Percentiles rank a stretch among this genome's conserved stretches.
phyloP scores from a whole-genome alignment of 1,140 invertebrate species.

The Drosophila asahinai region DNA sequence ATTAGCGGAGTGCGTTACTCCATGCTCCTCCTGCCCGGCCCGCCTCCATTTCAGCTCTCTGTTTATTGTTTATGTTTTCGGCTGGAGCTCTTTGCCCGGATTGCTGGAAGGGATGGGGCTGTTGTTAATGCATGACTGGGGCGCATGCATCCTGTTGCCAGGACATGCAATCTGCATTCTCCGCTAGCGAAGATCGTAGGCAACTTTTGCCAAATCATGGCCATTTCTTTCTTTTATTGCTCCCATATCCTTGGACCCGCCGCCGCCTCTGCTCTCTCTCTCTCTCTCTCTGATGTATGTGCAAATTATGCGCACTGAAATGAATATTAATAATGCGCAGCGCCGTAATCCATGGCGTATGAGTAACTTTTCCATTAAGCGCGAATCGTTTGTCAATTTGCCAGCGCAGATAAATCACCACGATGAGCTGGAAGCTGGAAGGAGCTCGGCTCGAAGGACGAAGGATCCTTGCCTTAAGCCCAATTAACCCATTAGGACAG shows the following conservation, averaged over 20 bases:
- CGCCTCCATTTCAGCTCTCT: conserved; percentile 42
- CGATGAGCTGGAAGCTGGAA: not conserved
- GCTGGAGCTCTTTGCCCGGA: conserved; percentile 39
- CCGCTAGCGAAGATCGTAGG: conserved; percentile 36
- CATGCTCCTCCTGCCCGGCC: not conserved
- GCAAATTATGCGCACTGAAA: conserved; percentile 55
- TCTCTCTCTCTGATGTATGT: conserved; percentile 42
- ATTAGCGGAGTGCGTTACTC: conserved; percentile 71
- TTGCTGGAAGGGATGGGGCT: conserved; percentile 25
- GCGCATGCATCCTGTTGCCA: conserved; percentile 51
- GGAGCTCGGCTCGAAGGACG: conserved; percentile 4
- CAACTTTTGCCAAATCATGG: conserved; percentile 67
- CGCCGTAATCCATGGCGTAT: conserved; percentile 38
- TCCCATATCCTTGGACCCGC: conserved; percentile 28
- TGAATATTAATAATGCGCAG: conserved; percentile 73
- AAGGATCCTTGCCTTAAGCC: conserved; percentile 60
- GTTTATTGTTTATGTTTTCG: conserved; percentile 75
- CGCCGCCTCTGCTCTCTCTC: not conserved
- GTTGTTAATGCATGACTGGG: conserved; percentile 66
- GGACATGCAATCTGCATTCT: conserved; percentile 73
- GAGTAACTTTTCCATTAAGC: conserved; percentile 69
- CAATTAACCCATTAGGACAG: conserved; percentile 76
- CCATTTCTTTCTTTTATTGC: conserved; percentile 58
- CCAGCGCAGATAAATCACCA: conserved; percentile 57
- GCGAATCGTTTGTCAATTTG: conserved; percentile 72